Conservation (phyloP, 92 coral and sea anemone species). For the Virgularia gustaviana region DNA sequence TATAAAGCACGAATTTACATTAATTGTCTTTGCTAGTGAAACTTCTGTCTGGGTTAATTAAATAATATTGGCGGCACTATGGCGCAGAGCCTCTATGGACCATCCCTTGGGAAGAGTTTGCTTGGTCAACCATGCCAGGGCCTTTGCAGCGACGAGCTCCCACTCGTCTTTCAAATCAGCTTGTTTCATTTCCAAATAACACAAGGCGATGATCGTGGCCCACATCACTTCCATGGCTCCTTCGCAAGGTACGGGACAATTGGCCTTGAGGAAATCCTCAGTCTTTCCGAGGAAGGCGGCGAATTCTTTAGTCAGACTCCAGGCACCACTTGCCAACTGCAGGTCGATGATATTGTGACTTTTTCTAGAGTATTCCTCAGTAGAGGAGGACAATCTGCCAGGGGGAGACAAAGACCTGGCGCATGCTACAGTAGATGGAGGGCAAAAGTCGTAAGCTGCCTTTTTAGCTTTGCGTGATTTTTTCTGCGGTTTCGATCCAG, state of each 20-base stretch:
- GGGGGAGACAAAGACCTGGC: too few species aligned
- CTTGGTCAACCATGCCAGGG: conserved; percentile 61
- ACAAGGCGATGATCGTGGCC: conserved; percentile 73
- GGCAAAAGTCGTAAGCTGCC: too few species aligned
- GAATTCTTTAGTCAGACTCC: conserved; percentile 63
- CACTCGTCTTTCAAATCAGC: conserved; percentile 62
- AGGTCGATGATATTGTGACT: conserved; percentile 57
- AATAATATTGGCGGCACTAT: too few species aligned
- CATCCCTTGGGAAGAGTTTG: conserved; percentile 40
- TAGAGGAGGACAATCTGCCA: too few species aligned
- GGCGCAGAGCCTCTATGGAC: not conserved
- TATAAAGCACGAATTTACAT: too few species aligned
- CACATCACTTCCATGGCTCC: conserved; percentile 55
- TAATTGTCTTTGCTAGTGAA: too few species aligned
- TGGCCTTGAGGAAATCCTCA: conserved; percentile 25
- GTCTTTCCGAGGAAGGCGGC: conserved; percentile 54
- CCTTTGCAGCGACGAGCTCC: conserved; percentile 77
- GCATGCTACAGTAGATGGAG: too few species aligned
- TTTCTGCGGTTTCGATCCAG: too few species aligned
- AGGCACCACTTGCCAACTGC: conserved; percentile 80
- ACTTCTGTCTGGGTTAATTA: too few species aligned
- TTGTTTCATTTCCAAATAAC: conserved; percentile 48
- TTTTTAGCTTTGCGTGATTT: too few species aligned
- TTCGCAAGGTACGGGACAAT: conserved; percentile 58
- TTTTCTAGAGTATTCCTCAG: too few species aligned